Evolutionary conservation across 2,797 vertebrate genomes (phyloP).

Genomic region (Ara ararauna): DNA sequence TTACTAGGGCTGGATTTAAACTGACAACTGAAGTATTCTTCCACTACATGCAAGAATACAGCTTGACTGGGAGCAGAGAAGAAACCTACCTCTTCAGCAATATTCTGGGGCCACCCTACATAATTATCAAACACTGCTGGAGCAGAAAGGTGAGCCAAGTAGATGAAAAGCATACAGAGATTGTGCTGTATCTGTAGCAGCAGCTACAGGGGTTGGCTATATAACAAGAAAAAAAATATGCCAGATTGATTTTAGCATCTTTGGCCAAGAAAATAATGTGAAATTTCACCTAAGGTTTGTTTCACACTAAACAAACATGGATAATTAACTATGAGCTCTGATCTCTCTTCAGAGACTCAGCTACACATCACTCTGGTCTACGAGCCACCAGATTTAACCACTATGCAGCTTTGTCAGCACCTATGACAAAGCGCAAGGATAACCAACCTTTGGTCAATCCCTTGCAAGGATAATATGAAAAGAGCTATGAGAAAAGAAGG

Average conservation of each 20-base stretch:
- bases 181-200: background rate
- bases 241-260: background rate
- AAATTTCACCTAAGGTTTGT: background rate
- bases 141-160: background rate
- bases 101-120: background rate
- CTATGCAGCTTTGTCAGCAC: background rate
- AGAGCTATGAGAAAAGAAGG: background rate
- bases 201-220: background rate
- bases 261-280: background rate
- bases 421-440: background rate
- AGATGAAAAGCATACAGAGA: background rate
- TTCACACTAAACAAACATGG: background rate
- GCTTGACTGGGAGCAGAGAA: background rate
- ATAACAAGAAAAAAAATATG: background rate
- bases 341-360: background rate
- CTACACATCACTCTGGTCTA: background rate
- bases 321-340: background rate
- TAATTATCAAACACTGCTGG: background rate
- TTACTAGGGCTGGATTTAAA: background rate
- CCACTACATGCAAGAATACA: background rate
- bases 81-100: background rate
- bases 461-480: background rate
- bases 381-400: background rate
- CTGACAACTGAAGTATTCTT: background rate
- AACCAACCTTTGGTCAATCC: background rate